Evolutionary conservation across 2,797 vertebrate species (phyloP), one percentile per base, ranked within the genome.

Genomic region (Sebastes itinus): DNA sequence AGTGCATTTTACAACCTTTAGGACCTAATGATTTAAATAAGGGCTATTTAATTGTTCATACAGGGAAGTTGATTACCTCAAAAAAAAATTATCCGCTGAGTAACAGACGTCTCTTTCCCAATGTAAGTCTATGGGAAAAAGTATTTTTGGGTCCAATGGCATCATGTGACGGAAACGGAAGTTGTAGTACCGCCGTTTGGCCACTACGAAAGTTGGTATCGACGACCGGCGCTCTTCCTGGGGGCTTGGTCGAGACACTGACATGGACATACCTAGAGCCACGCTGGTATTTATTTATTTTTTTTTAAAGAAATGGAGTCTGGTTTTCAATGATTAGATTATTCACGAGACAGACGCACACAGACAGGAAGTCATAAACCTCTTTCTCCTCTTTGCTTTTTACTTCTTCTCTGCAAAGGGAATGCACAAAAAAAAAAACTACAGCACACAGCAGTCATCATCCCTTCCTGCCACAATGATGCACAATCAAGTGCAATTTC

Each of bases 401-500:
- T 55, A 52, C 23, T 7, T 52, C 23, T 56, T 28, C n/a, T 75
- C 14, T 42, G 7, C 32, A 22, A 12, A 49, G 49, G 30, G 14
- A 80, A 46, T 23, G 7, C 35, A 54, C 23, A 2, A 72, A 52
- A 52, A 52, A 49, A 18, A 61, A 73, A 42, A 27, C 10, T 23
- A 14, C 25, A 35, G 30, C 30, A 38, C 16, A 23, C 68, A 70
- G 25, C 56, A 63, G 23, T 67, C 23, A 56, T 83, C 55, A 59
- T 18, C 35, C 61, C 33, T 65, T 81, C 54, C 68, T 64, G 66
- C 77, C 71, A 70, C 64, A 84, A 73, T 67, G 66, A 78, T 78
- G 65, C 71, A 78, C 82, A 78, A 84, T 79, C 73, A 83, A 78
- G 72, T 72, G 69, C 68, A 83, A 77, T 88, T 82, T 80, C 75